Evolutionary conservation across 2,113 vertebrate genomes (phyloP).

Genomic region (Callipepla californica): DNA sequence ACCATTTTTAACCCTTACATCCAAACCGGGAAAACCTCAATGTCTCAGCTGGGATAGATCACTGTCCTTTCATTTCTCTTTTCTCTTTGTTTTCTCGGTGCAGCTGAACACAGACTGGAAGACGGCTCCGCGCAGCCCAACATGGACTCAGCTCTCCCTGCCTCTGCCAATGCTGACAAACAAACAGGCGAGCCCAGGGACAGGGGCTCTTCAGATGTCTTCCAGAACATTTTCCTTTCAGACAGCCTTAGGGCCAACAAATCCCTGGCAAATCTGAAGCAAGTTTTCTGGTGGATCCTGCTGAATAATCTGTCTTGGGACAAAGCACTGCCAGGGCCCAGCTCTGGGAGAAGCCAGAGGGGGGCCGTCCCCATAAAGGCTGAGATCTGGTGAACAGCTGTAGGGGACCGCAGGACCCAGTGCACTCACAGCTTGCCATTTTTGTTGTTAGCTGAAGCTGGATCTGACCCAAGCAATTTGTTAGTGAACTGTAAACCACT

Average conservation of each 20-base stretch:
- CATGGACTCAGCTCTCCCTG: neutral
- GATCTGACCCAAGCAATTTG: neutral
- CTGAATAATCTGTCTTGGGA: conserved; percentile 23
- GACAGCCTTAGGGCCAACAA: neutral
- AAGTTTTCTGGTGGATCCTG: neutral
- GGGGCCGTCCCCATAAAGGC: neutral
- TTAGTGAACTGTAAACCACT: conserved; percentile 40
- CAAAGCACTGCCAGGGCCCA: fast-evolving
- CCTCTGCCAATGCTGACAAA: neutral
- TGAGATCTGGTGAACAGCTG: conserved; percentile 41
- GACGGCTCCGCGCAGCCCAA: neutral
- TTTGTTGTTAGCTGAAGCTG: conserved; percentile 36
- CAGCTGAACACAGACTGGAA: neutral
- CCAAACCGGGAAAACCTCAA: neutral
- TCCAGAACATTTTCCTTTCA: neutral
- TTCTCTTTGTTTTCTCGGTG: fast-evolving
- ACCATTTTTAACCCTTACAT: neutral
- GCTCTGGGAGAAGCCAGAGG: neutral
- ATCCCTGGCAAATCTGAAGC: neutral
- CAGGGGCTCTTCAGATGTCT: neutral
- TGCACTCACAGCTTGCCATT: neutral
- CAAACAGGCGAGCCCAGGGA: neutral
- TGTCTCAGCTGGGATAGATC: neutral
- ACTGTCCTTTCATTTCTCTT: neutral
- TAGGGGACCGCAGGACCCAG: neutral